Evolutionary conservation across 30 jellyfish, hydroid and myxozoan genomes (phyloP).

Genomic region (Catostylus mosaicus): DNA sequence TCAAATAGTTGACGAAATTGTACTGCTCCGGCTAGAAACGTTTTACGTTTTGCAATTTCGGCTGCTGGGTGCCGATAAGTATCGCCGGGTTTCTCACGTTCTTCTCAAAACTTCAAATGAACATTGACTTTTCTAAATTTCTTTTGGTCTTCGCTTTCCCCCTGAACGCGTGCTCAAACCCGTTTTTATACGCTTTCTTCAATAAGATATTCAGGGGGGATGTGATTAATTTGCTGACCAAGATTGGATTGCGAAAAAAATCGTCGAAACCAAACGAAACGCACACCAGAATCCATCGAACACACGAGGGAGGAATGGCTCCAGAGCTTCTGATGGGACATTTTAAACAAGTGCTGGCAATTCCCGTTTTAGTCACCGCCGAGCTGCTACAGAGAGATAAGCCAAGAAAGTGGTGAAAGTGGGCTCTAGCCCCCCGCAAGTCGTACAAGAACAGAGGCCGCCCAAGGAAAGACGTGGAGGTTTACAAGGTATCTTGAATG

Average conservation of each 20-base stretch:
- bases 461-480: conserved; percentile 48
- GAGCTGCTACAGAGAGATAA: conserved; percentile 41
- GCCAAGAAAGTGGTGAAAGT: conserved; percentile 22
- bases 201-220: conserved; percentile 91
- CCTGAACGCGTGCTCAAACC: conserved; percentile 95
- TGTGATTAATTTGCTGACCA: conserved; percentile 66
- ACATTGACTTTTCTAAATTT: conserved; percentile 84
- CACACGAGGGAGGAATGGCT: conserved; percentile 66
- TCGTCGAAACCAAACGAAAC: conserved; percentile 9
- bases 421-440: conserved; percentile 31
- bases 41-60: too few species aligned
- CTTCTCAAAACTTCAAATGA: conserved; percentile 60
- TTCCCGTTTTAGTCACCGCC: conserved; percentile 52
- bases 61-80: conserved; percentile 95
- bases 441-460: neutral
- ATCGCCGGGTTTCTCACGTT: conserved; percentile 84
- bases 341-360: conserved; percentile 47
- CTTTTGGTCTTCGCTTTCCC: conserved; percentile 92
- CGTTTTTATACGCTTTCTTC: conserved; percentile 93
- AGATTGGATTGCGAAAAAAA: conserved; percentile 59
- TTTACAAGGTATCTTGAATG: conserved; percentile 34
- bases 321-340: conserved; percentile 75
- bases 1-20: too few species aligned
- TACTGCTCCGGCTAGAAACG: too few species aligned
- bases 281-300: conserved; percentile 38